A percentile compares a stretch with the other conserved stretches of the same genome.
Conservation (phyloP, 64 coral and sea anemone genomes). For the Dendronephthya gigantea region DNA sequence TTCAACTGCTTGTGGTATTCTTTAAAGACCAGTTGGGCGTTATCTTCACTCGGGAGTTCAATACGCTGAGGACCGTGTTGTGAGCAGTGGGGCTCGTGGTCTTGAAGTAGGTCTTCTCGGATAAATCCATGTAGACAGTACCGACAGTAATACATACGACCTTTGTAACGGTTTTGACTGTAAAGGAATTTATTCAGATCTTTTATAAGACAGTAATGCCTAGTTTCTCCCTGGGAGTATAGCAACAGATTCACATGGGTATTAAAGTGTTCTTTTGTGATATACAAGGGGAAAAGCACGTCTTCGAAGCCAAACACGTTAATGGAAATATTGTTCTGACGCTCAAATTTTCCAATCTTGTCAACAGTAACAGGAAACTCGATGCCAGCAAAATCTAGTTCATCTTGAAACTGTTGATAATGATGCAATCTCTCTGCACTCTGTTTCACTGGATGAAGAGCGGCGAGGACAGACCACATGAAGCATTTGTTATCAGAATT, state of each 20-base stretch:
- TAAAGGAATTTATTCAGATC: not conserved
- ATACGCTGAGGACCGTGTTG: not conserved
- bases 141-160: constrained; percentile 10
- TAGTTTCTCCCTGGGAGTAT: not conserved
- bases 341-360: constrained; percentile 45
- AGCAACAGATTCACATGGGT: constrained; percentile 29
- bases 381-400: constrained; percentile 32
- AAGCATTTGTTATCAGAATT: constrained; percentile 14
- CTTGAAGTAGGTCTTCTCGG: not conserved
- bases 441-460: not conserved
- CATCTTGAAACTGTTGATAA: constrained; percentile 11
- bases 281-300: constrained; percentile 20
- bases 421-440: not conserved
- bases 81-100: constrained; percentile 1
- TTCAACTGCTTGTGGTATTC: constrained; percentile 4
- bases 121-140: not conserved
- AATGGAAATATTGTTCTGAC: constrained; percentile 26
- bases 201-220: constrained; percentile 33
- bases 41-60: not conserved
- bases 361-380: constrained; percentile 22
- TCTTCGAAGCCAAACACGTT: constrained; percentile 10
- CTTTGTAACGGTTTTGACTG: not conserved
- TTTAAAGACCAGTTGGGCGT: not conserved
- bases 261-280: constrained; percentile 19
- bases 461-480: constrained; percentile 20